Conservation (phyloP, 2,113 vertebrate species). For the Oplegnathus fasciatus region DNA sequence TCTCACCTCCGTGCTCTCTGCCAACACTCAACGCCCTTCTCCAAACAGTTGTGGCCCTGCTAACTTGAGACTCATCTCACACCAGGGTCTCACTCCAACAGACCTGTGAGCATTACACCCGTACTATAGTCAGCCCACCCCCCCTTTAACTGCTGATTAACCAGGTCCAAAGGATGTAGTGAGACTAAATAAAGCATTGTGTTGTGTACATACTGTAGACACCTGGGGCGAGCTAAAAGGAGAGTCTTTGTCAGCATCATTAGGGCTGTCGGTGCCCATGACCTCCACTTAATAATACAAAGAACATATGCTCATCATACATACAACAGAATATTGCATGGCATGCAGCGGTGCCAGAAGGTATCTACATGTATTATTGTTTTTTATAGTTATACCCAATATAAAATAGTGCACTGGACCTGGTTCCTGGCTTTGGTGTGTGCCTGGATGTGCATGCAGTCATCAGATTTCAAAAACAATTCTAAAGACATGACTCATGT, state of each 20-base stretch:
- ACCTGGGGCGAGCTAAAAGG: conserved; percentile 39
- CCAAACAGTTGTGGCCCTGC: conserved; percentile 72
- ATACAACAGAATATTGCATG: background rate
- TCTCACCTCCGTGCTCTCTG: conserved; percentile 69
- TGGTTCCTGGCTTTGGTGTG: background rate
- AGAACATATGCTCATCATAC: conserved; percentile 11
- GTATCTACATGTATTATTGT: background rate
- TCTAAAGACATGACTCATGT: conserved; percentile 35
- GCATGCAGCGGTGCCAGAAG: background rate
- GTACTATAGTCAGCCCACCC: conserved; percentile 4
- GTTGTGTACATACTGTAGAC: conserved; percentile 29
- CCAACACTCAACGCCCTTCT: conserved; percentile 72
- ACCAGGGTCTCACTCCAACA: conserved; percentile 68
- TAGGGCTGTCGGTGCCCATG: background rate
- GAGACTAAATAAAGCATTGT: conserved; percentile 54
- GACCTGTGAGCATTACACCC: conserved; percentile 66
- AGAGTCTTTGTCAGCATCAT: conserved; percentile 44
- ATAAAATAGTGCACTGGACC: background rate
- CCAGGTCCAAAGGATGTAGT: conserved; percentile 35
- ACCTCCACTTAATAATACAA: conserved; percentile 31
- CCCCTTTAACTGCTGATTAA: conserved; percentile 30
- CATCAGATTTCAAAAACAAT: conserved; percentile 8
- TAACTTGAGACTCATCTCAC: conserved; percentile 76
- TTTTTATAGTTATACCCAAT: background rate
- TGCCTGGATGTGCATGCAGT: background rate